Evolutionary conservation across 35 echinoderm and acorn worm genomes (phyloP), one percentile per base, ranked within the genome.

Genomic region (Apostichopus parvimensis): DNA sequence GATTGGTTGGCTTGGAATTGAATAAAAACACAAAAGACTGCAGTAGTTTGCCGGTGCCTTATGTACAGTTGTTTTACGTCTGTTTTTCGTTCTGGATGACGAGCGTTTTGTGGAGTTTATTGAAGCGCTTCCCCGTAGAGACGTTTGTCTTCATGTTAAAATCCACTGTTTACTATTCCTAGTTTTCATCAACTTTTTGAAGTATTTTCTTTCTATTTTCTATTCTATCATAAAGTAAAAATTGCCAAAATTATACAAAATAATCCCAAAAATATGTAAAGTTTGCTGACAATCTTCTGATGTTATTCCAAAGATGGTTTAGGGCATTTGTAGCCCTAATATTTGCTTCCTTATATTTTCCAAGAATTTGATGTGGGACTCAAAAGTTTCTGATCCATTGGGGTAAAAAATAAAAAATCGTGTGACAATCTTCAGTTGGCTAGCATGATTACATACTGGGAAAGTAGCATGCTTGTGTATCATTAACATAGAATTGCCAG

Each of bases 21-120:
- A 84, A 84, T 1, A 45, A 45, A 45, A 45, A 45, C n/a, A n/a
- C 34, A 45, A 45, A 80, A 84, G 17, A 58, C 55, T 84, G 54
- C 21, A 6, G 71, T 84, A 60, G 81, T 52, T 84, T 84, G 81
- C 81, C 22, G 81, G 81, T 84, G 81, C 81, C 81, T 84, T 84
- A 84, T 84, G 81, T 84, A 84, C 81, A 84, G 57, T 58, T 45
- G 34, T 45, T 45, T 45, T 4, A 25, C n/a, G 17, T 55, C 18
- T 84, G 81, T 21, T 55, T 84, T 8, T 55, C 20, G 5, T 73
- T 75, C n/a, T 75, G 71, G 71, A 75, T 75, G 71, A 14, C 17
- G 71, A 18, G 17, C 21, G 14, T 75, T 75, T 75, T n/a, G 17
- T 75, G 71, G 71, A 75, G n/a, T 18, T 75, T 45, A 22, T 75